A percentile compares a stretch with the other conserved stretches of the same genome.
Conservation (phyloP, 2,797 vertebrate genomes). For the Lophotriccus pileatus region DNA sequence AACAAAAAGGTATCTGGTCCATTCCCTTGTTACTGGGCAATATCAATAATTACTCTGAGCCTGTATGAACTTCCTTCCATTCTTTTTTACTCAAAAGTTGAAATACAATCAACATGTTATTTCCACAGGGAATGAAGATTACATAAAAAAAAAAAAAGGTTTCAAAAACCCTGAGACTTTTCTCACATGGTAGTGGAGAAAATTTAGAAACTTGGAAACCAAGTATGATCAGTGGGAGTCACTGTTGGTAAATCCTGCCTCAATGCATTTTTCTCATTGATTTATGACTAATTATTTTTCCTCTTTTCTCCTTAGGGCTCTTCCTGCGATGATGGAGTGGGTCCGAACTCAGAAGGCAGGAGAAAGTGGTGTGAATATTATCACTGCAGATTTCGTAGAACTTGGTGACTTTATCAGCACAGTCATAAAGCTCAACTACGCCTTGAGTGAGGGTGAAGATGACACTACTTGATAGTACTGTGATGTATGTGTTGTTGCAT, state of each 20-base stretch:
- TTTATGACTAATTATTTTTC: slow-evolving; percentile 10
- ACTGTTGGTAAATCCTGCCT: background rate
- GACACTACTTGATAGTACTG: slow-evolving; percentile 85
- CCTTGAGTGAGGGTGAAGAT: slow-evolving; percentile 89
- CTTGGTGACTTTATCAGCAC: slow-evolving; percentile 97
- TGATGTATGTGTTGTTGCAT: background rate
- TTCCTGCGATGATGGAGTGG: slow-evolving; percentile 98
- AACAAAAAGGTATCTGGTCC: background rate
- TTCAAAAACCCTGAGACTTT: background rate
- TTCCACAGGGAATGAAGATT: background rate
- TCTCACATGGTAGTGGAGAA: background rate
- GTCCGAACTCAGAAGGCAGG: slow-evolving; percentile 91
- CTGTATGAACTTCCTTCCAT: background rate
- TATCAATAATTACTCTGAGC: background rate
- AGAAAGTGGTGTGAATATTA: slow-evolving; percentile 95
- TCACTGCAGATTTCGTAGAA: slow-evolving; percentile 98
- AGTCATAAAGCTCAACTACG: slow-evolving; percentile 96
- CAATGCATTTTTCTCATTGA: background rate
- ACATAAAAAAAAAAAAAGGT: background rate
- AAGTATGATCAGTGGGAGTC: background rate
- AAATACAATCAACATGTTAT: background rate
- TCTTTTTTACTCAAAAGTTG: background rate
- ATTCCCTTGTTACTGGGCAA: background rate
- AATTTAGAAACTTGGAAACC: background rate
- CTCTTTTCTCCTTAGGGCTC: slow-evolving; percentile 81